Base-by-base conservation (phyloP, 1,140 invertebrate genomes). In the Micrasema minimum region DNA sequence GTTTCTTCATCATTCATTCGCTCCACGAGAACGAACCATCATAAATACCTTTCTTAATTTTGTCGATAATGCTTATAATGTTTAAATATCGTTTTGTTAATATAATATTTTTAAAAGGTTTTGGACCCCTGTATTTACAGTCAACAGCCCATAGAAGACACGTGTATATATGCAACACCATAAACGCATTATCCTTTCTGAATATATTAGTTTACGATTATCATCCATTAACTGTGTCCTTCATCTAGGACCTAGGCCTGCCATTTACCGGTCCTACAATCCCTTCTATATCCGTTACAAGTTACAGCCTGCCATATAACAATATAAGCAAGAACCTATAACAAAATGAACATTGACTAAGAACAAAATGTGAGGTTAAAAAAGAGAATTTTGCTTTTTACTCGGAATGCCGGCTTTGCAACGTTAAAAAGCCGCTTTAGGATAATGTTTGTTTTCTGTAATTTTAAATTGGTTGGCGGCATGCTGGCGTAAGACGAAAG, bases 161-260 rank as follows among this genome's bases (percentile, higher is more conserved):
- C 57, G 37, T 61, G 37, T 26, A 5, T 1, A 1, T 11, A 41
- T 61, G 35, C 57, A 61, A 61, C 57, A 26, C 3, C 57, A 61
- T 61, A 61, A 61, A 61, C 57, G 41, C 16, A 61, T 61, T 61
- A 61, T 61, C 57, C 37, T 61, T 61, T 61, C 57, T 35, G 35
- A 61, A 41, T 43, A 61, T 41, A 61, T 61, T 61, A 43, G 11
- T 59, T 61, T 61, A 61, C 37, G 57, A 61, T 61, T 23, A 61
- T 61, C 35, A 22, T 61, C 57, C 57, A 61, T 61, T 61, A 61
- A 31, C 12, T 20, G 16, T 41, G 35, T 2, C 57, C 57, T 61
- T 61, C 57, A 16, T 43, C 22, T 18, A 51, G 50, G 50, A 51
- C 57, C 51, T 12, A 12, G 23, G 20, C 51, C 23, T 10, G 23